A percentile compares a stretch with the other conserved stretches of the same genome.
phyloP scores from a whole-genome alignment of 2,888 invertebrate genomes.

The Perizoma flavofasciatum region DNA sequence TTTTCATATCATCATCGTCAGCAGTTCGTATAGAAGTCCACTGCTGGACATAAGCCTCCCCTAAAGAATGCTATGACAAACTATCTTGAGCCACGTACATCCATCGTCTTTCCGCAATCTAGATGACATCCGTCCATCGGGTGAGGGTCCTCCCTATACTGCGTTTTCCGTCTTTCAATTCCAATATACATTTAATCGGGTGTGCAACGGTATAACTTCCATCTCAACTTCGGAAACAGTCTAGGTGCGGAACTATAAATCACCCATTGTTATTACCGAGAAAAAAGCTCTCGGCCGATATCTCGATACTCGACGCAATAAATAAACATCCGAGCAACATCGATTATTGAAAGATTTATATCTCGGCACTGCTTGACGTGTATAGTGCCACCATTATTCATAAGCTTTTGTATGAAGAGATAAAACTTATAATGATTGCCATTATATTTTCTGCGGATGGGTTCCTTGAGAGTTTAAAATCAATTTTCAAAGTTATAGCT shows the following conservation, averaged over 20 bases:
- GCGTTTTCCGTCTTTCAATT: slow-evolving; percentile 11
- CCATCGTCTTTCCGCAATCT: no score
- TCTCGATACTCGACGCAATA: slow-evolving; percentile 71
- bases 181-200: slow-evolving; percentile 40
- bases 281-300: slow-evolving; percentile 56
- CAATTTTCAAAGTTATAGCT: neutral
- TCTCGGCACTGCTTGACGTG: slow-evolving; percentile 65
- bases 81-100: no score
- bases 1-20: no score
- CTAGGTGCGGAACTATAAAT: slow-evolving; percentile 62
- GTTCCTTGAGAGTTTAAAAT: neutral
- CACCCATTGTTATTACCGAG: slow-evolving; percentile 71
- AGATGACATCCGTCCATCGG: no score
- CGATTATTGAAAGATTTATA: slow-evolving; percentile 82
- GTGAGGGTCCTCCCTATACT: no score
- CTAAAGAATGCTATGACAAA: no score
- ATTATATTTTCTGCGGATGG: neutral
- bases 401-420: slow-evolving; percentile 64
- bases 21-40: no score
- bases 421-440: slow-evolving; percentile 45
- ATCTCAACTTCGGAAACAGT: slow-evolving; percentile 39
- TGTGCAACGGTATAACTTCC: slow-evolving; percentile 32
- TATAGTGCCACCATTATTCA: slow-evolving; percentile 74
- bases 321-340: slow-evolving; percentile 73
- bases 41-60: no score